A percentile compares a stretch with the other conserved stretches of the same genome.
Conservation (phyloP, 2,888 invertebrate genomes). For the Cartodere bifasciata region DNA sequence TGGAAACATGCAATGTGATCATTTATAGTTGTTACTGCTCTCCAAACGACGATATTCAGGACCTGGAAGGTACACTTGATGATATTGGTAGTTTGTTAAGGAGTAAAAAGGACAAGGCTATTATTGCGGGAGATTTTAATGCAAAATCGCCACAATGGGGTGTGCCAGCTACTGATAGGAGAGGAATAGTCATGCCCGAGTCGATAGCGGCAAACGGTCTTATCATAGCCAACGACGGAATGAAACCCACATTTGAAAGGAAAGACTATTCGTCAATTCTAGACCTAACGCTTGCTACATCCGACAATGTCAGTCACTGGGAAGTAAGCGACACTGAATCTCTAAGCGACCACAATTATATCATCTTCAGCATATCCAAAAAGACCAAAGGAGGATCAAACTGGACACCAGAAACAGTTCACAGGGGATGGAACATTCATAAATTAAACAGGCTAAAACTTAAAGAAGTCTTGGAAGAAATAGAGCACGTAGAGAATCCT, state of each 20-base stretch:
- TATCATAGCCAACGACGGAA: conserved; percentile 8
- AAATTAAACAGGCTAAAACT: no score
- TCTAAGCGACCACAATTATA: conserved; percentile 14
- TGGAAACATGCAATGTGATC: no score
- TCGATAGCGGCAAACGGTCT: conserved; percentile 10
- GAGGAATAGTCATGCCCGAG: conserved; percentile 8
- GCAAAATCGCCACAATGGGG: conserved; percentile 16
- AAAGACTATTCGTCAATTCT: conserved; percentile 13
- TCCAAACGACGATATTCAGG: conserved; percentile 8
- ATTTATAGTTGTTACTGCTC: conserved; percentile 7
- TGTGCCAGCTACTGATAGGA: no score
- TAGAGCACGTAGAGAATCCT: no score
- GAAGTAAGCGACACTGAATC: conserved; percentile 11
- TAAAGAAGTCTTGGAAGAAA: no score
- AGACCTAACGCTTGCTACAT: conserved; percentile 13
- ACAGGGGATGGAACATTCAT: no score
- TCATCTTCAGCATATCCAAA: no score
- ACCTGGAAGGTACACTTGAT: conserved; percentile 9
- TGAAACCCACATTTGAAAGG: conserved; percentile 11
- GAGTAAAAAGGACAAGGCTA: conserved; percentile 6
- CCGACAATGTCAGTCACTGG: conserved; percentile 8
- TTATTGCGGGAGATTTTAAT: no score
- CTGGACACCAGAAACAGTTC: no score
- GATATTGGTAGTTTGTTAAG: conserved; percentile 10
- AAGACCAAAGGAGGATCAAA: no score